These are phyloP conservation scores for Chondrilla cf. caribensis DNA, from an alignment of 37 sponge, comb jelly and placozoan species.

Conservation along the genomic window DNA sequence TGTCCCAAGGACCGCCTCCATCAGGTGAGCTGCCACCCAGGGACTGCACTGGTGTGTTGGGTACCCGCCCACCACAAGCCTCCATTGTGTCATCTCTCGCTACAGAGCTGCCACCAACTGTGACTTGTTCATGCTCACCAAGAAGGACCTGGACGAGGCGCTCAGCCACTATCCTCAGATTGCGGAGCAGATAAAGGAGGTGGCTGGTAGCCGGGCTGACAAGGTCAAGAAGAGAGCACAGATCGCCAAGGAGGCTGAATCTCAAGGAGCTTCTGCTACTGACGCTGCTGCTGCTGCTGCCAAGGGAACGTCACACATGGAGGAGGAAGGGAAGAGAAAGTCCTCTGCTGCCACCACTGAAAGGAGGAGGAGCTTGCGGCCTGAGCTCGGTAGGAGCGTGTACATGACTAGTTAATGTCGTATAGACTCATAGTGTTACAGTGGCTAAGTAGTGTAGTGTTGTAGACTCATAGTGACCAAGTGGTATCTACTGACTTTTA, in stretches of 20 bases:
- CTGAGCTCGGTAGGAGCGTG: background rate
- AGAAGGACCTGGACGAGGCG: slow-evolving; percentile 60
- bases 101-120: slow-evolving; percentile 71
- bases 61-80: background rate
- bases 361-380: slow-evolving; percentile 1
- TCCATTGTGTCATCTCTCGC: background rate
- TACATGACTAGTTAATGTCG: background rate
- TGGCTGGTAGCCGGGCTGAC: slow-evolving; percentile 55
- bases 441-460: no score
- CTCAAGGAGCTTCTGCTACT: slow-evolving; percentile 28
- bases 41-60: background rate
- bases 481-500: no score
- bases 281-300: slow-evolving; percentile 38
- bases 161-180: slow-evolving; percentile 67
- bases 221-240: slow-evolving; percentile 48
- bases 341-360: background rate
- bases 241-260: slow-evolving; percentile 33
- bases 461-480: no score
- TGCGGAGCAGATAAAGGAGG: slow-evolving; percentile 59
- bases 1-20: slow-evolving; percentile 61
- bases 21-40: slow-evolving; percentile 50
- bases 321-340: slow-evolving; percentile 28
- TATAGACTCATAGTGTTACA: background rate
- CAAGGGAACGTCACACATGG: slow-evolving; percentile 18
- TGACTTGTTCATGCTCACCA: slow-evolving; percentile 73